Percentiles rank a stretch among this genome's conserved stretches.
These are phyloP conservation scores for Sapayoa aenigma DNA, from an alignment of 2,113 vertebrate genomes.

Conservation along the genomic window DNA sequence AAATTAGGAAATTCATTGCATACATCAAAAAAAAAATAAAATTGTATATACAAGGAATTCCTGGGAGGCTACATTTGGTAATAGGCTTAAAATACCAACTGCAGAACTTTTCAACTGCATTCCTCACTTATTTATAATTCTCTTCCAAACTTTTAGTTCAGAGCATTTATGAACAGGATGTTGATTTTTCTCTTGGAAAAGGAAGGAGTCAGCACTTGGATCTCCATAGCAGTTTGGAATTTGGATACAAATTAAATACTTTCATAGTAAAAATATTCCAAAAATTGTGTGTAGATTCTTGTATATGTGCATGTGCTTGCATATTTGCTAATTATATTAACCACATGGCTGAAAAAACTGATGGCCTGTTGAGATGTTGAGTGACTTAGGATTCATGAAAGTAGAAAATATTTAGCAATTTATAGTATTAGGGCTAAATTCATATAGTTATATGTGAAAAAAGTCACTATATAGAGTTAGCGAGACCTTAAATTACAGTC, in stretches of 20 bases:
- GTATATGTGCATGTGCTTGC: not conserved
- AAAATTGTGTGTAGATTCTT: not conserved
- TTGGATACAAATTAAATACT: slow-evolving; percentile 37
- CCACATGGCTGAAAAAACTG: not conserved
- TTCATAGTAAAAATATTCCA: not conserved
- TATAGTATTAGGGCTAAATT: not conserved
- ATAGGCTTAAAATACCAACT: not conserved
- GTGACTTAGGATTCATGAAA: not conserved
- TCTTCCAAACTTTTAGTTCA: not conserved
- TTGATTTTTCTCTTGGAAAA: slow-evolving; percentile 46
- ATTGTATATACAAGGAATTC: not conserved
- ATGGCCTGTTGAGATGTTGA: not conserved
- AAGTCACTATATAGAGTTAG: not conserved
- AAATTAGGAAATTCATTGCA: not conserved
- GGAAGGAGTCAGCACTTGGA: slow-evolving; percentile 1
- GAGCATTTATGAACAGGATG: not conserved
- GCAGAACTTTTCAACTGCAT: not conserved
- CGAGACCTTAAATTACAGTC: not conserved
- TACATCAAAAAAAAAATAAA: not conserved
- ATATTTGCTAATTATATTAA: not conserved
- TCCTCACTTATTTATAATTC: slow-evolving; percentile 21
- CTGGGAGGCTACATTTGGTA: not conserved
- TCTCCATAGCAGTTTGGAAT: not conserved
- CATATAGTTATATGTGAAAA: not conserved
- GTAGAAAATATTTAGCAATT: not conserved